These are phyloP conservation scores for Drosophila fungiperda DNA, from an alignment of 2,888 invertebrate species.

Conservation along the genomic window DNA sequence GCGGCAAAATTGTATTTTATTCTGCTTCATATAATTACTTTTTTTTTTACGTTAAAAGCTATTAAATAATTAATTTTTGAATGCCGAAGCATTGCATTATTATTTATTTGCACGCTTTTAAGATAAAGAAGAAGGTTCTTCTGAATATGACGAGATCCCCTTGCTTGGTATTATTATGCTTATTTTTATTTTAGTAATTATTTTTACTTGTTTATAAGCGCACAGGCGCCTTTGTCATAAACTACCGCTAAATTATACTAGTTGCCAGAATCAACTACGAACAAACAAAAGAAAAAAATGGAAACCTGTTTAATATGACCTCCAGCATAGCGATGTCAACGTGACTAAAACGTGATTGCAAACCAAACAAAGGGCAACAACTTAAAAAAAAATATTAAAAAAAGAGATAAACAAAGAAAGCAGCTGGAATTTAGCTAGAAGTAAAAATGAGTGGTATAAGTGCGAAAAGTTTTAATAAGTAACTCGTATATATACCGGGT, in stretches of 20 bases:
- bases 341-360: slow-evolving; percentile 15
- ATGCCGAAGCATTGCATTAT: not conserved
- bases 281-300: slow-evolving; percentile 39
- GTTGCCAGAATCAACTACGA: slow-evolving; percentile 22
- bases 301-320: slow-evolving; percentile 63
- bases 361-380: not conserved
- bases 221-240: slow-evolving; percentile 24
- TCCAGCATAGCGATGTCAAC: slow-evolving; percentile 42
- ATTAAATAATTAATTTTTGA: not conserved
- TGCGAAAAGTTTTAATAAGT: not conserved
- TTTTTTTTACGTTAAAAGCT: not conserved
- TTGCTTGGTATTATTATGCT: not conserved
- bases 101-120: not conserved
- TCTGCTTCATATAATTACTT: not conserved
- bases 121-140: not conserved
- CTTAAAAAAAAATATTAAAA: not conserved
- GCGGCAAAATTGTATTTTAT: too few species aligned
- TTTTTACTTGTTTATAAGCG: slow-evolving; percentile 4
- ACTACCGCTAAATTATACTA: slow-evolving; percentile 51
- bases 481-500: not conserved
- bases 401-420: not conserved
- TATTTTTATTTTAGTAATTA: slow-evolving; percentile 6
- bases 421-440: not conserved
- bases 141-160: not conserved
- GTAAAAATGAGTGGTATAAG: not conserved